Evolutionary conservation across 2,113 vertebrate species (phyloP).

Genomic region (Bubo blakistoni): DNA sequence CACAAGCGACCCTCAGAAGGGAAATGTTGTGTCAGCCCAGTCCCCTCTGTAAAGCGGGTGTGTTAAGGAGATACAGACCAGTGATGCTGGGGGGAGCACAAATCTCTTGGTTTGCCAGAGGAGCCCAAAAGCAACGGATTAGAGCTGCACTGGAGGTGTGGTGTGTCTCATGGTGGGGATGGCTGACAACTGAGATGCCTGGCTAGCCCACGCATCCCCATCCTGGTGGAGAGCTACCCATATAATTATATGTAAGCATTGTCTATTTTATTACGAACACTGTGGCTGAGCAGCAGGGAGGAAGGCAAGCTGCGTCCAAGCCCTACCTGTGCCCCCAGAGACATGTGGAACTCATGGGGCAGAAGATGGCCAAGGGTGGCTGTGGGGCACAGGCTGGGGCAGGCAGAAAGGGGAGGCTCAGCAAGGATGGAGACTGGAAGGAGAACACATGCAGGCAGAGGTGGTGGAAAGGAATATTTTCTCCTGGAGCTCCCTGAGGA

Average conservation of each 20-base stretch:
- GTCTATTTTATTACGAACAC: neutral
- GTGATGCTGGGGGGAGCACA: neutral
- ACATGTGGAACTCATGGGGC: neutral
- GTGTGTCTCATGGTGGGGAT: neutral
- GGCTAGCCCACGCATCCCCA: neutral
- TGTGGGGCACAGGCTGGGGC: neutral
- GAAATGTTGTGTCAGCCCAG: neutral
- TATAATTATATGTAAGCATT: accelerated
- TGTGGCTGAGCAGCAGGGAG: neutral
- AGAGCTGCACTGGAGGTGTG: neutral
- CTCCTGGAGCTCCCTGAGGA: neutral
- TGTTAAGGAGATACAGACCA: neutral
- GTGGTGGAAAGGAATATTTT: neutral
- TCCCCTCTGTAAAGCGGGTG: neutral
- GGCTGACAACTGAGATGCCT: neutral
- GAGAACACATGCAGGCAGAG: accelerated
- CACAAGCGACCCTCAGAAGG: neutral
- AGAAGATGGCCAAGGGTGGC: neutral
- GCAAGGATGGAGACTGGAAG: neutral
- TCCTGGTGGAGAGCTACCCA: accelerated
- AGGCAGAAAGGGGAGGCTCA: neutral
- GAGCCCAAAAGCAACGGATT: neutral
- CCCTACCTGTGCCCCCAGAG: neutral
- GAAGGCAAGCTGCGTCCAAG: neutral
- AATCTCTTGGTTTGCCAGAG: neutral